Evolutionary conservation across 2,888 invertebrate genomes (phyloP).

Genomic region (Lampropteryx suffumata): DNA sequence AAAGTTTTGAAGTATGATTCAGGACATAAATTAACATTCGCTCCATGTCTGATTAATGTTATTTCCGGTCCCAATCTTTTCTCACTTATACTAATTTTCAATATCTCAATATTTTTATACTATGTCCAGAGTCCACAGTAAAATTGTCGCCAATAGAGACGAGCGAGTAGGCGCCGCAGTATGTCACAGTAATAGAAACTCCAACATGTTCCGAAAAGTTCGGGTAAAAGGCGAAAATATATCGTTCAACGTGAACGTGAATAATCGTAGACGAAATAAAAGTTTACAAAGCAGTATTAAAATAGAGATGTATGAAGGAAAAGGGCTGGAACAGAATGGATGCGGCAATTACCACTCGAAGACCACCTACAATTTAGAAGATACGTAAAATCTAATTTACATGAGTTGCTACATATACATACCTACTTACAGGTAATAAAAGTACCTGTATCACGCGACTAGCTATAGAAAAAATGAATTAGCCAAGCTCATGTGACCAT

Average conservation of each 20-base stretch:
- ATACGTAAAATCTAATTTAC: too few species aligned
- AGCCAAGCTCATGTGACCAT: too few species aligned
- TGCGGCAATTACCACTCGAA: constrained; percentile 32
- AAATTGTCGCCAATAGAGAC: constrained; percentile 6
- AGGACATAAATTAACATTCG: too few species aligned
- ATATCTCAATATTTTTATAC: constrained; percentile 9
- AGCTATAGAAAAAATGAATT: too few species aligned
- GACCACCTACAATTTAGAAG: too few species aligned
- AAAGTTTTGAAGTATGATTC: too few species aligned
- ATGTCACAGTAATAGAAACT: constrained; percentile 45
- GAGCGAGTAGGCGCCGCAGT: constrained; percentile 31
- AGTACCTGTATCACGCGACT: too few species aligned
- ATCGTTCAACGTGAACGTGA: constrained; percentile 70
- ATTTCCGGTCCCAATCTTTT: not conserved
- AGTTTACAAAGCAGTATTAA: constrained; percentile 62
- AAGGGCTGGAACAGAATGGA: constrained; percentile 40
- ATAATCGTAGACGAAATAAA: constrained; percentile 66
- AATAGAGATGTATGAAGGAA: constrained; percentile 41
- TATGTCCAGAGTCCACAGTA: not conserved
- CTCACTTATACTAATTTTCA: constrained; percentile 2
- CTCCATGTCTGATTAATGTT: too few species aligned
- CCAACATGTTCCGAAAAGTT: constrained; percentile 38
- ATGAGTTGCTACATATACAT: too few species aligned
- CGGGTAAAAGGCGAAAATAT: constrained; percentile 54
- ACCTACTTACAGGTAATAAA: too few species aligned